A percentile compares a stretch with the other conserved stretches of the same genome.
These are phyloP conservation scores for Hemicentrotus pulcherrimus DNA, from an alignment of 35 echinoderm and acorn worm species.

Conservation along the genomic window DNA sequence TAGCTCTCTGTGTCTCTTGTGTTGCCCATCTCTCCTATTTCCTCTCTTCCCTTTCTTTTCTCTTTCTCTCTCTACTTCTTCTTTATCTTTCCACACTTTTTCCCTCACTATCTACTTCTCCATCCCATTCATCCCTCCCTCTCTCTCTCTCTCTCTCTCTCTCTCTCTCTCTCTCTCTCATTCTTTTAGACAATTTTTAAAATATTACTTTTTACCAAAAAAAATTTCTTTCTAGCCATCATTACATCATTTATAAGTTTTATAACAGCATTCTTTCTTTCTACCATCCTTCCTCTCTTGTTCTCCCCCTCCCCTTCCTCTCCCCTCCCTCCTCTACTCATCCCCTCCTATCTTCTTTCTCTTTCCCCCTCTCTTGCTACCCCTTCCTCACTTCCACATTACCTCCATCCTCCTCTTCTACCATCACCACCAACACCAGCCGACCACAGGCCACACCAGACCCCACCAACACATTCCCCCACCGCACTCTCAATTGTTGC, in stretches of 20 bases:
- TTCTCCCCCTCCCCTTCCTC: background rate
- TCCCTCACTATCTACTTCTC: background rate
- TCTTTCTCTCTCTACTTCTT: background rate
- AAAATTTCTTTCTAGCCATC: background rate
- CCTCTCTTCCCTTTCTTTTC: background rate
- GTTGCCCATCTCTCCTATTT: background rate
- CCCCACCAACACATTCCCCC: background rate
- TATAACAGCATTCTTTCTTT: background rate
- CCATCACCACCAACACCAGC: too few species aligned
- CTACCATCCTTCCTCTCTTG: background rate
- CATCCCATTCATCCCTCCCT: background rate
- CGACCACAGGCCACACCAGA: too few species aligned
- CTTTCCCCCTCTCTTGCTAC: background rate
- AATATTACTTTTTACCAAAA: background rate
- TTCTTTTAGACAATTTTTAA: background rate
- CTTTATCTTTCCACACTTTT: background rate
- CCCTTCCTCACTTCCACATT: background rate
- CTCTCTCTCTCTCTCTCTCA: background rate
- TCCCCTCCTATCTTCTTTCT: too few species aligned
- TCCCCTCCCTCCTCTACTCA: background rate
- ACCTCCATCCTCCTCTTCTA: background rate
- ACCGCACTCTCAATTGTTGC: slow-evolving; percentile 15
- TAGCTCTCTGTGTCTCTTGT: too few species aligned
- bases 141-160: background rate
- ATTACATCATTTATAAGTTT: background rate